Conservation (phyloP, 2,797 vertebrate genomes). For the Hozukius guyotensis region DNA sequence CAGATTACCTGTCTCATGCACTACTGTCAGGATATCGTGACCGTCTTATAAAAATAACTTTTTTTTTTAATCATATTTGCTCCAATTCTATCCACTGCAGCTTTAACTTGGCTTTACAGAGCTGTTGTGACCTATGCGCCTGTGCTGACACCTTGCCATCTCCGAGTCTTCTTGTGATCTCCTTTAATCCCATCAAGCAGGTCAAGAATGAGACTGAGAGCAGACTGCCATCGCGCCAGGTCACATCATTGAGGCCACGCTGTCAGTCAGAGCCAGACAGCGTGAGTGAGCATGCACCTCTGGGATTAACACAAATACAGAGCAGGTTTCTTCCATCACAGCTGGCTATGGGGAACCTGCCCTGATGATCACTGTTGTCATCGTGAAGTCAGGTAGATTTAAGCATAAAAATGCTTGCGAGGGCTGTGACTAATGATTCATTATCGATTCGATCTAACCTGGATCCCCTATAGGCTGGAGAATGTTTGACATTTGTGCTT, state of each 20-base stretch:
- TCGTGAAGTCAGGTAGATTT: background rate
- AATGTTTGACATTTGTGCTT: no score
- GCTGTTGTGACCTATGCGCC: background rate
- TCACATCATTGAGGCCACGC: slow-evolving; percentile 10
- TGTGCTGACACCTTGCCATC: slow-evolving; percentile 8
- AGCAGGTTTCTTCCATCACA: background rate
- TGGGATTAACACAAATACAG: slow-evolving; percentile 23
- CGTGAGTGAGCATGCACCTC: slow-evolving; percentile 5
- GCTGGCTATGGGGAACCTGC: background rate
- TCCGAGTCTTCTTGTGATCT: slow-evolving; percentile 26
- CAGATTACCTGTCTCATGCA: no score
- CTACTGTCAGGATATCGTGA: no score
- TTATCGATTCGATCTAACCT: background rate
- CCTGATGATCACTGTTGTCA: background rate
- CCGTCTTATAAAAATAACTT: no score
- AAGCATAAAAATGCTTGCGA: background rate
- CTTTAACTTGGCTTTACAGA: background rate
- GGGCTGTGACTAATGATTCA: background rate
- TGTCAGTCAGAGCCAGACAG: slow-evolving; percentile 9
- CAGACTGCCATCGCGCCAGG: slow-evolving; percentile 13
- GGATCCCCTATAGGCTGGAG: no score
- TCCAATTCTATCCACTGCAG: no score
- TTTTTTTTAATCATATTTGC: no score
- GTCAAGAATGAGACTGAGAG: slow-evolving; percentile 29
- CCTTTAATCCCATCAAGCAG: slow-evolving; percentile 54